Base-by-base conservation (phyloP, 1,140 invertebrate genomes). In the Apis florea region DNA sequence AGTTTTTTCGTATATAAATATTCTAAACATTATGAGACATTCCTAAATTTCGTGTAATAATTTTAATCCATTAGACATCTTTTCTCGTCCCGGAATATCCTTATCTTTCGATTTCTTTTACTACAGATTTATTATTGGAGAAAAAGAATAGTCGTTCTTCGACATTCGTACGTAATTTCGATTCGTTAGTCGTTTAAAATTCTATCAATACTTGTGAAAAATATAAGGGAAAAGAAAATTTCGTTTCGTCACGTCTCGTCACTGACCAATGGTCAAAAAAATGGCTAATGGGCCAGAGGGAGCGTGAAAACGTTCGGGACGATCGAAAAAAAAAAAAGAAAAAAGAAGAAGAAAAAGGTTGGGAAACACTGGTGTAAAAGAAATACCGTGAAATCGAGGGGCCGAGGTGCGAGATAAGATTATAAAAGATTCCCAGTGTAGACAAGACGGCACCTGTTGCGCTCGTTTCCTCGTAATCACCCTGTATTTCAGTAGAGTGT, bases 61-160 rank as follows among this genome's bases (percentile, higher is more conserved):
- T 79, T 53, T 49, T 31, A 24, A 24, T 63, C n/a, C n/a, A 53
- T n/a, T n/a, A 4, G 73, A 26, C 51, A 87, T 51, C 26, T 71
- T 84, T 76, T 81, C n/a, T n/a, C 67, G 74, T 85, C 56, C 58
- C 67, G 83, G 61, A 61, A 85, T 83, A 85, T 79, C 79, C 47
- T 61, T 56, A 85, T 83, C 59, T 70, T 72, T 68, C 56, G 86
- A 70, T 85, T 73, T 88, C 70, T 66, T n/a, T 49, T 61, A n/a
- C 68, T 21, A 26, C 84, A 75, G 78, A 79, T 84, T 84, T 77
- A 79, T 76, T 49, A 66, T 49, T 85, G 53, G 58, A 17, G 73
- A 85, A 87, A 86, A 87, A 79, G 84, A 68, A 58, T 47, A 83
- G 83, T 84, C 85, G 87, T 88, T 80, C 87, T 88, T 85, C 86